Evolutionary conservation across 2,113 vertebrate species (phyloP).

Genomic region (Patagioenas fasciata): DNA sequence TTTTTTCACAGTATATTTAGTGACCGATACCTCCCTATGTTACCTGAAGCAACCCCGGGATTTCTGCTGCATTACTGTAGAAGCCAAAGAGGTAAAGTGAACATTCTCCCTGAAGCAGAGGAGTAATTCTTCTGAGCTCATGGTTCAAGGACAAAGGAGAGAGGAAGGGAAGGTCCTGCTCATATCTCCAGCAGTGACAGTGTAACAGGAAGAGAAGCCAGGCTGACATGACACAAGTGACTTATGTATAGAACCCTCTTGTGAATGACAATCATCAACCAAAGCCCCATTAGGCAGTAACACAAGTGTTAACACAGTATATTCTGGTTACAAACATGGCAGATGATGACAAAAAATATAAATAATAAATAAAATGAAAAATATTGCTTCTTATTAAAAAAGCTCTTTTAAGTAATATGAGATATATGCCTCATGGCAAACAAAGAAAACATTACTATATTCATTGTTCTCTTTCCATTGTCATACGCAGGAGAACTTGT

Average conservation of each 20-base stretch:
- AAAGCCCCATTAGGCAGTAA: neutral
- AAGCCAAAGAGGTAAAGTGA: conserved; percentile 86
- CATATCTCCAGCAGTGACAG: neutral
- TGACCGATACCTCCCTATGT: conserved; percentile 84
- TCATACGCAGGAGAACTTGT: conserved; percentile 78
- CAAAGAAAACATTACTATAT: neutral
- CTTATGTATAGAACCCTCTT: neutral
- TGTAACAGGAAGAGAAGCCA: neutral
- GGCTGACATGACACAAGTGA: neutral
- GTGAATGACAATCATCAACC: neutral
- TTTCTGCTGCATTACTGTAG: conserved; percentile 94
- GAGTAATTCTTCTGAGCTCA: neutral
- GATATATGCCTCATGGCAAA: neutral
- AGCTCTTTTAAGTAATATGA: neutral
- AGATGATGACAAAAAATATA: neutral
- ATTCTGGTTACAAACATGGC: neutral
- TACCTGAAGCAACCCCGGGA: conserved; percentile 91
- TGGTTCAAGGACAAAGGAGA: neutral
- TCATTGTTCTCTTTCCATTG: neutral
- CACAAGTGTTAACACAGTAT: neutral
- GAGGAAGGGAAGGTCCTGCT: neutral
- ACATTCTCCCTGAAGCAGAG: neutral
- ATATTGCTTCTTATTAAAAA: neutral
- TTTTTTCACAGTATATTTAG: conserved; percentile 83
- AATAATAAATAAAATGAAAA: neutral